Conservation (phyloP, 1,140 invertebrate species). For the Brachionus koreanus region DNA sequence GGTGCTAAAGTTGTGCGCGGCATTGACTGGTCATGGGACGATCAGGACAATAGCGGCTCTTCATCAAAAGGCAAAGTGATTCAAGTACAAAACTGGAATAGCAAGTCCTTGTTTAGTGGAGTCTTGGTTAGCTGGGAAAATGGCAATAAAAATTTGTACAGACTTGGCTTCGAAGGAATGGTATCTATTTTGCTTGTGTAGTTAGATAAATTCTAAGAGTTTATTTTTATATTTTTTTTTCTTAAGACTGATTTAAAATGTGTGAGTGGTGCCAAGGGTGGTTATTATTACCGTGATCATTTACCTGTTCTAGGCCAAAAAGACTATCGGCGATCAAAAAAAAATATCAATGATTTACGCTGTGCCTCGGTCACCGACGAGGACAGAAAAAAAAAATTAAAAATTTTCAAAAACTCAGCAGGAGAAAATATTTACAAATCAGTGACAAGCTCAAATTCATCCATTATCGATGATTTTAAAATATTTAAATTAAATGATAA, state of each 20-base stretch:
- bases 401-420: not conserved
- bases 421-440: not conserved
- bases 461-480: not conserved
- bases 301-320: conserved; percentile 74
- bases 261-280: conserved; percentile 91
- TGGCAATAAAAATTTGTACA: conserved; percentile 91
- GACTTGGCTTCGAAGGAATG: conserved; percentile 98
- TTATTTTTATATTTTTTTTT: too few relatives aligned
- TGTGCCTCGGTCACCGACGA: not conserved
- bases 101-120: conserved; percentile 84
- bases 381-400: not conserved
- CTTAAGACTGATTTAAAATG: conserved; percentile 85
- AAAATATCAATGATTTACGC: conserved; percentile 16
- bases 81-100: conserved; percentile 96
- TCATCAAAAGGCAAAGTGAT: conserved; percentile 88
- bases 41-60: conserved; percentile 82
- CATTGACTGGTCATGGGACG: conserved; percentile 78
- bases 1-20: conserved; percentile 77
- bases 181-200: conserved; percentile 55
- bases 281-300: conserved; percentile 91
- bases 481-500: conserved; percentile 56
- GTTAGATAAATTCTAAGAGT: not conserved
- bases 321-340: not conserved
- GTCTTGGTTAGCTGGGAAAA: conserved; percentile 97
- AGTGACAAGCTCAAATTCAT: not conserved